phyloP scores from a whole-genome alignment of 37 sponge, comb jelly and placozoan genomes.

The Tethya wilhelma region DNA sequence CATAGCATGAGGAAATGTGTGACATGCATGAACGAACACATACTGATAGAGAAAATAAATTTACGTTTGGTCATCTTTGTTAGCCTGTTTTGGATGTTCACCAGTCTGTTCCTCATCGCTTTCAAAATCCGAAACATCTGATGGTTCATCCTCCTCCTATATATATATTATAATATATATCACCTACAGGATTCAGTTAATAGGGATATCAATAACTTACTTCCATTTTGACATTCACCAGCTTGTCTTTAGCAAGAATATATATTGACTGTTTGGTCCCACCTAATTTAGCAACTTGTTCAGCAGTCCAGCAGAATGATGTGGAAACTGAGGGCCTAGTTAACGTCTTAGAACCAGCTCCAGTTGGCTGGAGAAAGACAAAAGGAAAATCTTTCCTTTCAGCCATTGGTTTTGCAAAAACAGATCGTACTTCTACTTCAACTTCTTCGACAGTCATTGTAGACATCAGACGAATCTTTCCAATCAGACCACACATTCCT shows the following conservation, averaged over 20 bases:
- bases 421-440: conserved; percentile 10
- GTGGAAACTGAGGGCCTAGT: conserved; percentile 25
- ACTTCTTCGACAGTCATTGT: conserved; percentile 24
- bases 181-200: no score
- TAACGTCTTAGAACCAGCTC: conserved; percentile 7
- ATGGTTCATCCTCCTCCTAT: no score
- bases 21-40: no score
- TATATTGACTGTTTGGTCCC: conserved; percentile 14
- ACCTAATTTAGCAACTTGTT: conserved; percentile 23
- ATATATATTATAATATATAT: no score
- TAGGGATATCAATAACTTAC: neutral
- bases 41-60: no score
- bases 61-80: neutral
- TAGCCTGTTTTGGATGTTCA: neutral
- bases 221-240: neutral
- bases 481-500: conserved; percentile 13
- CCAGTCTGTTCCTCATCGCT: neutral
- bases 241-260: conserved; percentile 24
- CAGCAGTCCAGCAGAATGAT: conserved; percentile 30
- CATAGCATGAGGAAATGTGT: no score
- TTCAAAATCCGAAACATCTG: no score
- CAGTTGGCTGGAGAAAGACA: conserved; percentile 26
- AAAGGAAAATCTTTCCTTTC: conserved; percentile 21
- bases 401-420: conserved; percentile 13
- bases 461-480: conserved; percentile 14